Conservation (phyloP, 2,797 vertebrate species). For the Danio albolineatus region DNA sequence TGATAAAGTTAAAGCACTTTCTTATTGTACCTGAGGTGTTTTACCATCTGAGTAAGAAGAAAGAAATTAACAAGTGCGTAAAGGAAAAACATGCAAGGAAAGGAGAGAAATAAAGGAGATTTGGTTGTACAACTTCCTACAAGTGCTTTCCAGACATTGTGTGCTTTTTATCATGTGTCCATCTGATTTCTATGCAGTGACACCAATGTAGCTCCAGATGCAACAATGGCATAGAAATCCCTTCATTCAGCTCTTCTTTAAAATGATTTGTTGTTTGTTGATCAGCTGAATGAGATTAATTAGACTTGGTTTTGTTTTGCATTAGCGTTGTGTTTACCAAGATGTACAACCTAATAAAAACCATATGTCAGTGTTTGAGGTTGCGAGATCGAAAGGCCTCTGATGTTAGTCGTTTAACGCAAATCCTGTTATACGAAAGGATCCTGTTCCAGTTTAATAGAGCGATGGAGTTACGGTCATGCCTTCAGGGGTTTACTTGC, state of each 20-base stretch:
- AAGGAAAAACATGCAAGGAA: neutral
- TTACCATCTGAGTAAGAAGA: neutral
- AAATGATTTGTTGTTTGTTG: slow-evolving; percentile 22
- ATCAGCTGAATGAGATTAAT: neutral
- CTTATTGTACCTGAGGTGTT: too few species aligned
- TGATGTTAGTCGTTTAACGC: slow-evolving; percentile 14
- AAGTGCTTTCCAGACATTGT: slow-evolving; percentile 28
- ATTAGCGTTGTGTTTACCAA: slow-evolving; percentile 3
- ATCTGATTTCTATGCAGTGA: slow-evolving; percentile 33
- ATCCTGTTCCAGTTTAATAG: slow-evolving; percentile 34
- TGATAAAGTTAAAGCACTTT: neutral
- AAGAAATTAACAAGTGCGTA: neutral
- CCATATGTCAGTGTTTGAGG: slow-evolving; percentile 13
- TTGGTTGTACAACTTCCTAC: slow-evolving; percentile 5
- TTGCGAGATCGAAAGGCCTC: slow-evolving; percentile 17
- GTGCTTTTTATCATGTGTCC: slow-evolving; percentile 30
- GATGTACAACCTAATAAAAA: slow-evolving; percentile 1
- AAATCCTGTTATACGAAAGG: neutral
- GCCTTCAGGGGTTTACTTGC: neutral
- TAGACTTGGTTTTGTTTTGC: neutral
- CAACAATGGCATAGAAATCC: neutral
- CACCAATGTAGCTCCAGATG: slow-evolving; percentile 20
- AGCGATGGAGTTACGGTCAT: neutral
- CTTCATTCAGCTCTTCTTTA: neutral
- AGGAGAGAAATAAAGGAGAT: neutral